Conservation (phyloP, 2,113 vertebrate species). For the Brachypteracias leptosomus region DNA sequence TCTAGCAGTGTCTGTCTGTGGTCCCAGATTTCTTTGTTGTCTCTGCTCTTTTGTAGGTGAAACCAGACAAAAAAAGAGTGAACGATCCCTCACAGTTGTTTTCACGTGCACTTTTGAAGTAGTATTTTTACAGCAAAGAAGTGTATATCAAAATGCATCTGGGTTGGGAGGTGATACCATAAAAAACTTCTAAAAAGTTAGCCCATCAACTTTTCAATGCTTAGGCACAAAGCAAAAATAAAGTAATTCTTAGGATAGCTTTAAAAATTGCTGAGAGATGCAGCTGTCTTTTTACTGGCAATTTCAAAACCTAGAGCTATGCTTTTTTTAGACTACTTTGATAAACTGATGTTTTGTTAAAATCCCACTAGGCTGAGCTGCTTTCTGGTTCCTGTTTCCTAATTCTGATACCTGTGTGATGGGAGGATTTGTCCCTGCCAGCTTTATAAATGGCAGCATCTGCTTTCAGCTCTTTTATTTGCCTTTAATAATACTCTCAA, state of each 20-base stretch:
- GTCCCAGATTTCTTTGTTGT: neutral
- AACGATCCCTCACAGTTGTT: neutral
- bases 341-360: constrained; percentile 24
- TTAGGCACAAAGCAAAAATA: neutral
- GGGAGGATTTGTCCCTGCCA: neutral
- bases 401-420: neutral
- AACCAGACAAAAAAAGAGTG: neutral
- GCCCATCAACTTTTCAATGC: neutral
- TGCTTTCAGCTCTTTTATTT: neutral
- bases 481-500: neutral
- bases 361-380: neutral
- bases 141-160: neutral
- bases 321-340: constrained; percentile 25
- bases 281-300: neutral
- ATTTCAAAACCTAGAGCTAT: neutral
- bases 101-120: neutral
- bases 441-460: neutral
- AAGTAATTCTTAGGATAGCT: neutral
- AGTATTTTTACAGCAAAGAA: neutral
- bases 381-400: neutral
- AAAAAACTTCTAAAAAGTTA: neutral
- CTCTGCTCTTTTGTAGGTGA: neutral
- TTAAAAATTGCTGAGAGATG: neutral
- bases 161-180: neutral
- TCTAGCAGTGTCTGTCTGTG: neutral